Conservation (phyloP, 2,888 invertebrate genomes). For the Diabrotica balteata region DNA sequence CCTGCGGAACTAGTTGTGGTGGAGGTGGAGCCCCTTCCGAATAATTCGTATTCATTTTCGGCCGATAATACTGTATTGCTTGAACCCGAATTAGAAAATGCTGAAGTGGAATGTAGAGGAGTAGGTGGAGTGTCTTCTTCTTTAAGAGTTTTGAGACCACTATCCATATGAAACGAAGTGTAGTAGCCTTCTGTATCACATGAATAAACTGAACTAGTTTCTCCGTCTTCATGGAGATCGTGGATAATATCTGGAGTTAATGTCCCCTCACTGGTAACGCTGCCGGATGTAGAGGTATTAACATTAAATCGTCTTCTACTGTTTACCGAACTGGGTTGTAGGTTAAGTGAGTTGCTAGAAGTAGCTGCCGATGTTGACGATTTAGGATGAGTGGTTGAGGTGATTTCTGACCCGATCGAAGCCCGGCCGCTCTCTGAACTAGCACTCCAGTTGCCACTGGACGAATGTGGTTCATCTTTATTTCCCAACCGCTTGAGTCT, state of each 20-base stretch:
- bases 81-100: slow-evolving; percentile 71
- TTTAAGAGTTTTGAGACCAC: slow-evolving; percentile 85
- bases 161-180: slow-evolving; percentile 96
- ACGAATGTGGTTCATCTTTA: slow-evolving; percentile 86
- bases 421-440: slow-evolving; percentile 89
- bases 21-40: slow-evolving; percentile 90
- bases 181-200: slow-evolving; percentile 98
- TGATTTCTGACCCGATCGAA: slow-evolving; percentile 84
- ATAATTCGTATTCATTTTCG: slow-evolving; percentile 89
- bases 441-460: slow-evolving; percentile 94
- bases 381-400: slow-evolving; percentile 73
- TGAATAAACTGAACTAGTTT: slow-evolving; percentile 90
- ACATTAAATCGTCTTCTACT: slow-evolving; percentile 70
- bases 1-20: slow-evolving; percentile 91
- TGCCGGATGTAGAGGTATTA: slow-evolving; percentile 81
- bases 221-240: slow-evolving; percentile 82
- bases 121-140: slow-evolving; percentile 78
- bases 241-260: slow-evolving; percentile 83
- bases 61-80: slow-evolving; percentile 75
- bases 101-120: slow-evolving; percentile 75
- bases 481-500: slow-evolving; percentile 72
- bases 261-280: slow-evolving; percentile 85
- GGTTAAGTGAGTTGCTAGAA: slow-evolving; percentile 74
- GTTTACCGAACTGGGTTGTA: slow-evolving; percentile 71
- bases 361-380: slow-evolving; percentile 74